Conservation (phyloP, 2,888 invertebrate genomes). For the Tenthredo scrophulariae region DNA sequence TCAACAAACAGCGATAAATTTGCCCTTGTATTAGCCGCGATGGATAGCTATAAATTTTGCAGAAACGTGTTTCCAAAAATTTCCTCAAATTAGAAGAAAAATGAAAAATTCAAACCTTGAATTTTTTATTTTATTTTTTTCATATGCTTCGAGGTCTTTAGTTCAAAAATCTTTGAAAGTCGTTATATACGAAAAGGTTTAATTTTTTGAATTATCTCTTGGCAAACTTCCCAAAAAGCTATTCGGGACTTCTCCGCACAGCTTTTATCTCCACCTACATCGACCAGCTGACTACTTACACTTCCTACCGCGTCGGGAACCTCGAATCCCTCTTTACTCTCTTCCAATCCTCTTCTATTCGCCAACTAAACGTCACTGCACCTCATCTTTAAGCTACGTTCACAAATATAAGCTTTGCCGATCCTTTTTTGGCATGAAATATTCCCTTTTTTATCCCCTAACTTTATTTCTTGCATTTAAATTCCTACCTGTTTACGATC, state of each 20-base stretch:
- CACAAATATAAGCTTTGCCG: background rate
- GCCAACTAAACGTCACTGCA: constrained; percentile 21
- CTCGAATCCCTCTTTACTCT: background rate
- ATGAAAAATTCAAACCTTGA: background rate
- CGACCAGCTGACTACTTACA: constrained; percentile 44
- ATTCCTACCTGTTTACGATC: background rate
- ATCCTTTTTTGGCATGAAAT: background rate
- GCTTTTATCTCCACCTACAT: constrained; percentile 42
- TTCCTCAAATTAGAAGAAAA: constrained; percentile 7
- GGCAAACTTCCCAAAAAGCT: constrained; percentile 38
- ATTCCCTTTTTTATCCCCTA: background rate
- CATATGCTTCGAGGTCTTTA: constrained; percentile 6
- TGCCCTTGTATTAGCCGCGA: background rate
- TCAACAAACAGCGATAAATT: constrained; percentile 26
- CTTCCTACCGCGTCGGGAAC: constrained; percentile 8
- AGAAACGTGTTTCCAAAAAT: background rate
- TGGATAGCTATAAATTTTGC: constrained; percentile 4
- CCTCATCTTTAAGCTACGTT: constrained; percentile 17
- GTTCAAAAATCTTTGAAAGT: background rate
- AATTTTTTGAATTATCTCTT: constrained; percentile 21
- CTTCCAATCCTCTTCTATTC: background rate
- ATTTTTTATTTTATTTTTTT: background rate
- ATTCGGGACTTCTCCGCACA: background rate
- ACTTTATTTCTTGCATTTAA: background rate
- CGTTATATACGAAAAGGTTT: background rate